These are phyloP conservation scores for Manis crassicaudata DNA, from an alignment of 2,797 vertebrate species.

Conservation along the genomic window DNA sequence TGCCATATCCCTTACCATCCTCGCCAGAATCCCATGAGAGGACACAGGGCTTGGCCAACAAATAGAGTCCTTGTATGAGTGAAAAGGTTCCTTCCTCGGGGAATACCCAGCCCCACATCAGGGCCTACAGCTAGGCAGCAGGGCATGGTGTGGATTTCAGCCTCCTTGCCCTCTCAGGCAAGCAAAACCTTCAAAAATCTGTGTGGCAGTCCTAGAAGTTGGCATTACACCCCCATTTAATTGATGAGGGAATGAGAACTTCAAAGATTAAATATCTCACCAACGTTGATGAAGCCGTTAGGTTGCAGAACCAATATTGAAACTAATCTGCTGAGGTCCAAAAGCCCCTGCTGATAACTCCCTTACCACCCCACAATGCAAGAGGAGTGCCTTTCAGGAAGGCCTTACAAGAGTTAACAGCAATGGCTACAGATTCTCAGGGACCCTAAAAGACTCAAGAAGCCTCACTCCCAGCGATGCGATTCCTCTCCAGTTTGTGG, in stretches of 20 bases:
- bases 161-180: neutral
- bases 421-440: neutral
- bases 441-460: neutral
- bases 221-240: neutral
- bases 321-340: neutral
- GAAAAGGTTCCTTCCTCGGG: neutral
- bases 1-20: neutral
- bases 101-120: neutral
- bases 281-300: neutral
- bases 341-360: neutral
- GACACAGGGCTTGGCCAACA: neutral
- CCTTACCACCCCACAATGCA: accelerated
- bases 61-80: neutral
- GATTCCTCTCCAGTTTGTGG: neutral
- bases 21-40: neutral
- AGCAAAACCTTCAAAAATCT: neutral
- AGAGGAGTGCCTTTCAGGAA: neutral
- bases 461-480: neutral
- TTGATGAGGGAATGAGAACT: neutral
- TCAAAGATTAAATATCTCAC: neutral
- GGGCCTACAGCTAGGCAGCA: neutral
- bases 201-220: neutral
- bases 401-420: neutral
- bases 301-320: neutral
- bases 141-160: neutral